Evolutionary conservation across 1,140 invertebrate species (phyloP), one percentile per base, ranked within the genome.

Genomic region (Leptopilina boulardi): DNA sequence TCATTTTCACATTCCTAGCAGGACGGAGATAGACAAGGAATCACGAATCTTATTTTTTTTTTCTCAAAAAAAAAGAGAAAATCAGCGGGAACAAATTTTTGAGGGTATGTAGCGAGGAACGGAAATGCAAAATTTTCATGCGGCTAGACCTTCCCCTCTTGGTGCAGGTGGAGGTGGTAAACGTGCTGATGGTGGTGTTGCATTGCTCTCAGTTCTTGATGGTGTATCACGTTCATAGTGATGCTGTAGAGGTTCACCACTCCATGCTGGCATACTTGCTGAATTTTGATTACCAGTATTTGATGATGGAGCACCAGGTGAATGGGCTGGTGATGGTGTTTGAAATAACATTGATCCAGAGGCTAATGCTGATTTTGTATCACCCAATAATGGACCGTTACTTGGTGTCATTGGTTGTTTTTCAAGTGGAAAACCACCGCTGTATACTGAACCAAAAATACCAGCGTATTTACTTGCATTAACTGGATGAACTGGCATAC

Each of bases 141-240:
- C 91, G 18, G 92, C 91, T 38, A 92, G 76, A 10, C 92, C 91
- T 78, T 92, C 92, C n/a, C 92, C 90, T 54, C 91, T 84, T 0
- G 90, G 84, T 4, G 91, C 80, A 10, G 89, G 84, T 0, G 90
- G 87, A 3, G 89, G 88, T 47, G 87, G 89, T 13, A 91, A 81
- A 42, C 90, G 84, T 0, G 89, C 81, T 18, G 88, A 79, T 6
- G 87, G 86, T 23, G 88, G 88, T 5, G 89, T 85, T 10, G 87
- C 73, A 34, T 90, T 81, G 18, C 80, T 84, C 19, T 90, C 89
- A 5, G 84, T 72, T 74, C 82, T 83, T 51, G 86, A 81, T 18
- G 82, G 83, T 6, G 83, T 71, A 47, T 91, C 88, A 8, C 88
- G 81, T 5, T 91, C 89, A 72, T 87, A 90, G 34, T 90, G 90